phyloP scores from a whole-genome alignment of 2,797 vertebrate species.

The Hirundo rustica region DNA sequence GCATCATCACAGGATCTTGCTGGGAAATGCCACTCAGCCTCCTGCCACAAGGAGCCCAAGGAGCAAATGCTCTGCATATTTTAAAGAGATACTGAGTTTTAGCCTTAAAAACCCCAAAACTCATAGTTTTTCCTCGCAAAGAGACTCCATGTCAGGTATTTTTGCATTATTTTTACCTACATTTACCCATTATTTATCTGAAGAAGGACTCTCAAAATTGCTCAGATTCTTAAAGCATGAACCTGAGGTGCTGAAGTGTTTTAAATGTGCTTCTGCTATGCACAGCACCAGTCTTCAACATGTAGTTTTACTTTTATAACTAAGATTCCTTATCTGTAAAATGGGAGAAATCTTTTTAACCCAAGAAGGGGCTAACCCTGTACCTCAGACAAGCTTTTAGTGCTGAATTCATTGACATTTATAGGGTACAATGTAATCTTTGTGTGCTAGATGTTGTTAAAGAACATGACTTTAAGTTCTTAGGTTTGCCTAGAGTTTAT shows the following conservation, averaged over 20 bases:
- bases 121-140: accelerated
- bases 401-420: not conserved
- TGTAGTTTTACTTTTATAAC: not conserved
- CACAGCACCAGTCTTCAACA: not conserved
- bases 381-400: not conserved
- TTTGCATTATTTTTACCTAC: not conserved
- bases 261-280: not conserved
- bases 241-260: not conserved
- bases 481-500: not conserved
- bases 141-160: not conserved
- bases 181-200: not conserved
- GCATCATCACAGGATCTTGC: not conserved
- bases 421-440: not conserved
- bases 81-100: not conserved
- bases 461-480: not conserved
- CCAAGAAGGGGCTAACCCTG: not conserved
- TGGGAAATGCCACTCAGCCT: not conserved
- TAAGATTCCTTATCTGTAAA: not conserved
- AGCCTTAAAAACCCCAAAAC: not conserved
- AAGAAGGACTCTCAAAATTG: not conserved
- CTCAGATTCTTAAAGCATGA: not conserved
- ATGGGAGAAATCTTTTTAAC: not conserved
- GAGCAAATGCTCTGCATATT: not conserved
- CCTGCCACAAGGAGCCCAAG: not conserved
- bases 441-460: not conserved